Evolutionary conservation across 2,888 invertebrate species (phyloP), one percentile per base, ranked within the genome.

Genomic region (Masnerella sp.): DNA sequence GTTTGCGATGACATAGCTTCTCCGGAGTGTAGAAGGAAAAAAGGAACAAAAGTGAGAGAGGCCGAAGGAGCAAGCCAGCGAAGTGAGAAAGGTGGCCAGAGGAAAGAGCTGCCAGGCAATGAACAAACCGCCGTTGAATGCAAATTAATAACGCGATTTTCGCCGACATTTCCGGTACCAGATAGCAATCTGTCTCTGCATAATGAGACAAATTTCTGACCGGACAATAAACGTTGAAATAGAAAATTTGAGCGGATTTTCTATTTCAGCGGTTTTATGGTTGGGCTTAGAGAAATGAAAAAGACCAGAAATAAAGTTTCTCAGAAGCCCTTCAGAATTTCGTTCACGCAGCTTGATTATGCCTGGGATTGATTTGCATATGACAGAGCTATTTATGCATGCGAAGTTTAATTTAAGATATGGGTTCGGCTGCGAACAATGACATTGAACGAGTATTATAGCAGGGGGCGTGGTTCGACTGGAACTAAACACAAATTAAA

Each of bases 1-100:
- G 70, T 68, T 77, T 76, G 67, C 77, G 81, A 83, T 83, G 83
- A 83, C 84, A 83, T 81, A 81, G n/a, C n/a, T n/a, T n/a, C n/a
- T n/a, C n/a, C n/a, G n/a, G n/a, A n/a, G n/a, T n/a, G n/a, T n/a
- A 15, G 22, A 38, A 61, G 47, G 20, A 28, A 42, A 15, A 56
- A 17, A 30, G 25, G 20, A 15, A 45, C 45, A 58, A 58, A 45
- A 45, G 45, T 36, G 34, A 58, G 36, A 45, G 40, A 32, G 62
- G 56, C 64, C 64, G n/a, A n/a, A n/a, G n/a, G n/a, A n/a, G n/a
- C n/a, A n/a, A n/a, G n/a, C n/a, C n/a, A n/a, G n/a, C n/a, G 42
- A 59, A 59, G 22, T 28, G 17, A 42, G 49, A 40, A 54, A 59
- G 67, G 70, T 45, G 43, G 54, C 14, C 54, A 74, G 70, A 74